Evolutionary conservation across 2,113 vertebrate genomes (phyloP).

Genomic region (Rostratula benghalensis): DNA sequence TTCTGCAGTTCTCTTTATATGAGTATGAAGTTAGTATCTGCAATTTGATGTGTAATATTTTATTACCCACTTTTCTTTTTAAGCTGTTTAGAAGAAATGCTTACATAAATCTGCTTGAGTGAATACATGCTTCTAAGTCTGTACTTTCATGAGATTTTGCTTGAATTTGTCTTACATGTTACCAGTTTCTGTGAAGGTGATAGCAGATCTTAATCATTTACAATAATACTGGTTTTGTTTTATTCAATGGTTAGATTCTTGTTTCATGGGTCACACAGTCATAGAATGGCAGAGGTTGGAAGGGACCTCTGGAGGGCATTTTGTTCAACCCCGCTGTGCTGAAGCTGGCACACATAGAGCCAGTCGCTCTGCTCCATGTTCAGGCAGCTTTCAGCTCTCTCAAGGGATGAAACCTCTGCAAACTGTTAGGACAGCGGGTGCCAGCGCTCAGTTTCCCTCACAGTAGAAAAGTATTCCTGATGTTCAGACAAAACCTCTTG

Average conservation of each 20-base stretch:
- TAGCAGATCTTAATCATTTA: not conserved
- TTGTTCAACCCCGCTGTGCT: not conserved
- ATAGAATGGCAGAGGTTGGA: not conserved
- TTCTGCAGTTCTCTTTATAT: not conserved
- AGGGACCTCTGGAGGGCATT: not conserved
- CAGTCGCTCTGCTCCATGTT: not conserved
- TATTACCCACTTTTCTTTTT: not conserved
- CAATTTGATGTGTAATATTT: not conserved
- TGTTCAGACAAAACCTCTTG: not conserved
- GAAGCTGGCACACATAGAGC: not conserved
- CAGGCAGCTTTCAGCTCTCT: not conserved
- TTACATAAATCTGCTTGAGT: not conserved
- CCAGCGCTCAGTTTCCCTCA: not conserved
- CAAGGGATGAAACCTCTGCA: not conserved
- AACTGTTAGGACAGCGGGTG: not conserved
- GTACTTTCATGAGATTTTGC: not conserved
- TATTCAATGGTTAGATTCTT: not conserved
- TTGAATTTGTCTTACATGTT: not conserved
- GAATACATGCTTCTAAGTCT: not conserved
- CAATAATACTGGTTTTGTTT: not conserved
- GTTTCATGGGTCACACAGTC: not conserved
- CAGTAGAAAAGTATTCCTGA: not conserved
- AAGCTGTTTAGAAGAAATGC: not conserved
- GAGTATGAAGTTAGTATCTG: not conserved
- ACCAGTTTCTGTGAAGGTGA: not conserved